Evolutionary conservation across 2,797 vertebrate species (phyloP).

Genomic region (Threskiornis aethiopicus): DNA sequence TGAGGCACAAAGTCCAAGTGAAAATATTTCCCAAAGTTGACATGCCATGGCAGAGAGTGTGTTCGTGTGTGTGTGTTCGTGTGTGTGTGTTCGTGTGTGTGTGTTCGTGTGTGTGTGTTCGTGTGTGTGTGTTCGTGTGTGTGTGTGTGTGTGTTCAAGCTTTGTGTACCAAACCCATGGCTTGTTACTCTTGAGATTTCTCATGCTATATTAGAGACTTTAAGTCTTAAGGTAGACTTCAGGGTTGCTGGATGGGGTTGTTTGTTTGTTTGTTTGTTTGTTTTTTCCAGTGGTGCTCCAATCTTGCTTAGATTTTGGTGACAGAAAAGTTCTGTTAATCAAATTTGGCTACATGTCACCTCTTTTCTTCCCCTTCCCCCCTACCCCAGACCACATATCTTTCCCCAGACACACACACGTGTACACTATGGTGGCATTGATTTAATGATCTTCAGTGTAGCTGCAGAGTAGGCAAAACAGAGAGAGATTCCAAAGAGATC

Average conservation of each 20-base stretch:
- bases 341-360: neutral
- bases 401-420: neutral
- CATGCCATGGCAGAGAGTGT: neutral
- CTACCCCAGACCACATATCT: fast-evolving
- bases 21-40: neutral
- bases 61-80: neutral
- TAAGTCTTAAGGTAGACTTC: neutral
- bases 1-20: neutral
- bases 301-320: neutral
- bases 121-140: neutral
- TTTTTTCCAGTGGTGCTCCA: neutral
- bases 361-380: neutral
- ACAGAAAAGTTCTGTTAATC: neutral
- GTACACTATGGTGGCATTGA: neutral
- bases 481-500: neutral
- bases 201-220: neutral
- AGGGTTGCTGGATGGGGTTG: neutral
- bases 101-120: neutral
- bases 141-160: neutral
- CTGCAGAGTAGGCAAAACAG: neutral
- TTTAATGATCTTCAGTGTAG: neutral
- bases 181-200: neutral
- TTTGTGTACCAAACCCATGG: neutral
- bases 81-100: neutral
- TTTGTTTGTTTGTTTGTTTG: neutral